Conservation (phyloP, 2,888 invertebrate species). For the Xylocampa areola region DNA sequence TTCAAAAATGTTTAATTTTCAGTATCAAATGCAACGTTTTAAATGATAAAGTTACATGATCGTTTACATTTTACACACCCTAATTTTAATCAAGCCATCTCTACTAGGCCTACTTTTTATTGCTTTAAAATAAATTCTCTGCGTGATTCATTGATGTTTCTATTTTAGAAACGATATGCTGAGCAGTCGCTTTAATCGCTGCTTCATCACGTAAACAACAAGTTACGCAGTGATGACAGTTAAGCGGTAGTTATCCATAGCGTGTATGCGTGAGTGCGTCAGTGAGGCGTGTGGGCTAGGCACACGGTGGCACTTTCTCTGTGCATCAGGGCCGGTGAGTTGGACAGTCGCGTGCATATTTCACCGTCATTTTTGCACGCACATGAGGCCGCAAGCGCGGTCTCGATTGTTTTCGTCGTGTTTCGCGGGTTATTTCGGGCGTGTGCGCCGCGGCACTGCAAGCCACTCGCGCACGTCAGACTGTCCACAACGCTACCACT, state of each 20-base stretch:
- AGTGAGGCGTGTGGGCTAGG: constrained; percentile 10
- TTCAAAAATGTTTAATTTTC: too few relatives aligned
- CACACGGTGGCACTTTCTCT: constrained; percentile 55
- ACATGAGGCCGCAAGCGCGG: constrained; percentile 81
- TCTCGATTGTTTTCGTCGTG: constrained; percentile 89
- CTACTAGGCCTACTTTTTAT: not conserved
- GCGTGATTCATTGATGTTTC: constrained; percentile 16
- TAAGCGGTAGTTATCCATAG: not conserved
- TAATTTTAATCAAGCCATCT: constrained; percentile 2
- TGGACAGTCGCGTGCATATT: constrained; percentile 74
- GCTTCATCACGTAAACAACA: constrained; percentile 10
- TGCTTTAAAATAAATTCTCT: constrained; percentile 24
- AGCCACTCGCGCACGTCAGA: constrained; percentile 81
- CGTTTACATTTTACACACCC: too few relatives aligned
- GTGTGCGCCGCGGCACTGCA: constrained; percentile 79
- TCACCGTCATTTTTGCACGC: constrained; percentile 83
- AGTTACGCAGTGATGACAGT: constrained; percentile 11
- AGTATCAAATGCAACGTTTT: too few relatives aligned
- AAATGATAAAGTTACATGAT: too few relatives aligned
- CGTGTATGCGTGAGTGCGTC: constrained; percentile 3
- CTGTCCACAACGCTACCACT: constrained; percentile 77
- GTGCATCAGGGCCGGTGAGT: constrained; percentile 51
- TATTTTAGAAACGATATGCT: constrained; percentile 20
- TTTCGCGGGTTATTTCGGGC: constrained; percentile 87
- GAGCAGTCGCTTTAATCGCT: constrained; percentile 13